A percentile compares a stretch with the other conserved stretches of the same genome.
These are phyloP conservation scores for Gryllus bimaculatus DNA, from an alignment of 1,140 invertebrate species.

Conservation along the genomic window DNA sequence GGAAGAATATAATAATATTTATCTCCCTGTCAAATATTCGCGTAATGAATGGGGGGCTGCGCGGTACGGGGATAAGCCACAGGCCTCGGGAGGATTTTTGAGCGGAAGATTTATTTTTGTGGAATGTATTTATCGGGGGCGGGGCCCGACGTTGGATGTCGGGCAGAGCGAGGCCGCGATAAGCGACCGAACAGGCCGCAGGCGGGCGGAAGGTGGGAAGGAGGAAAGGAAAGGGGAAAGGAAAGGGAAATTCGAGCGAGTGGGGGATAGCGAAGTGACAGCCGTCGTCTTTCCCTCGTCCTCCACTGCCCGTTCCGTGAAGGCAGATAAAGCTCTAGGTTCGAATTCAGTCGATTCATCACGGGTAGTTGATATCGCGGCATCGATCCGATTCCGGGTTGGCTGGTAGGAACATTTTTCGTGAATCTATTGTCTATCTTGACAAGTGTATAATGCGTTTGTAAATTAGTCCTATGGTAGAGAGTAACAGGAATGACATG, in stretches of 20 bases:
- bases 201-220: not conserved
- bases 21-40: not conserved
- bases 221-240: not conserved
- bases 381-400: too few relatives aligned
- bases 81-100: not conserved
- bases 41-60: not conserved
- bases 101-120: not conserved
- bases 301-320: too few relatives aligned
- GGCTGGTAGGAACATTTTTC: too few relatives aligned
- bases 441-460: too few relatives aligned
- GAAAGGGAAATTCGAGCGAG: not conserved
- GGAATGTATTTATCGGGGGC: not conserved
- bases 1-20: conserved; percentile 6
- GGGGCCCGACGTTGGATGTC: not conserved
- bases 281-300: too few relatives aligned
- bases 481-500: too few relatives aligned
- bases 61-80: not conserved
- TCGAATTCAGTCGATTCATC: too few relatives aligned
- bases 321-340: too few relatives aligned
- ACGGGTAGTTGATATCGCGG: too few relatives aligned
- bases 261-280: not conserved
- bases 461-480: too few relatives aligned
- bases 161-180: not conserved
- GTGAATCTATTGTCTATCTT: too few relatives aligned
- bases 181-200: not conserved